phyloP scores from a whole-genome alignment of 2,888 invertebrate species.

The Microctonus aethiopoides region DNA sequence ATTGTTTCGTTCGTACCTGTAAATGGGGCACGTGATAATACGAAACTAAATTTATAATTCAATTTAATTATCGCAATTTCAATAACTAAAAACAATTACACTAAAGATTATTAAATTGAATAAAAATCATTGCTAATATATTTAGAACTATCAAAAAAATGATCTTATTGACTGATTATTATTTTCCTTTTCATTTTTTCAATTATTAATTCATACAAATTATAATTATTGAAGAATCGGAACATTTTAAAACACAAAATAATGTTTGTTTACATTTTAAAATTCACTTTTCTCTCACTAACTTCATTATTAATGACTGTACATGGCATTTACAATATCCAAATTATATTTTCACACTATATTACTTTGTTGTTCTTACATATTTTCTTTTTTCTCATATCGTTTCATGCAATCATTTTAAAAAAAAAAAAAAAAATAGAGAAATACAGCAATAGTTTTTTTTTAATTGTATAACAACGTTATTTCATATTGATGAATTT shows the following conservation, averaged over 20 bases:
- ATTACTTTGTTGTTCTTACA: conserved; percentile 9
- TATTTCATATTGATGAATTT: not conserved
- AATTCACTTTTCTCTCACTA: conserved; percentile 36
- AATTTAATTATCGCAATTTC: not conserved
- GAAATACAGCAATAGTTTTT: not conserved
- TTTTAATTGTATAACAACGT: not conserved
- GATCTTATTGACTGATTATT: no score
- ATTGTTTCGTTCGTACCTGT: conserved; percentile 50
- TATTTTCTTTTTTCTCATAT: conserved; percentile 21
- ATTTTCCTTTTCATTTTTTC: not conserved
- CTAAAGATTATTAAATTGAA: not conserved
- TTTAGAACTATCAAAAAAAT: no score
- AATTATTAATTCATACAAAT: not conserved
- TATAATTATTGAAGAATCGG: conserved; percentile 22
- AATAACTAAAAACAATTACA: not conserved
- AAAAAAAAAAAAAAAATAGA: no score
- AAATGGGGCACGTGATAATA: conserved; percentile 51
- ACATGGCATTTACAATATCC: conserved; percentile 28
- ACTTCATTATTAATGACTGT: conserved; percentile 39
- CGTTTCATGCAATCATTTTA: conserved; percentile 19
- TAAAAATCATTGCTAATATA: not conserved
- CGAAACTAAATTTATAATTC: conserved; percentile 3
- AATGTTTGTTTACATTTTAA: conserved; percentile 12
- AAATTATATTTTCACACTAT: conserved; percentile 13
- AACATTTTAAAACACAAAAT: conserved; percentile 14